phyloP scores from a whole-genome alignment of 1,140 invertebrate genomes.

The Pentalonia nigronervosa region DNA sequence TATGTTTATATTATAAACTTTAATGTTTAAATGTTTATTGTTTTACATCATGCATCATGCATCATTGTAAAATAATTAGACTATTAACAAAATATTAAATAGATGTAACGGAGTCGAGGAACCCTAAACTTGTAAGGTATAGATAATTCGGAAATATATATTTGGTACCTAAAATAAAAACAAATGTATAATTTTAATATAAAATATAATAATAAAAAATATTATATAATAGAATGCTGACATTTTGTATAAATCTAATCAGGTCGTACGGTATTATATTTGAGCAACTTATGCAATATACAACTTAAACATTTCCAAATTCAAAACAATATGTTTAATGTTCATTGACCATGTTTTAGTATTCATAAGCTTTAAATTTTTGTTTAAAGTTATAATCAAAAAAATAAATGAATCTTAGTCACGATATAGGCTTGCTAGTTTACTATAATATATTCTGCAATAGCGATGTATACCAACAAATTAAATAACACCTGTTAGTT shows the following conservation, averaged over 20 bases:
- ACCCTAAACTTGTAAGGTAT: too few relatives aligned
- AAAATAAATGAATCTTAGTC: conserved; percentile 1
- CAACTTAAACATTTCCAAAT: background rate
- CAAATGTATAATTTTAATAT: background rate
- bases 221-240: background rate
- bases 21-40: background rate
- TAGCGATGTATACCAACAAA: background rate
- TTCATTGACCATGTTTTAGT: background rate
- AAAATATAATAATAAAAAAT: background rate
- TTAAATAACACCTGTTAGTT: conserved; percentile 38
- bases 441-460: background rate
- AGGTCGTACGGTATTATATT: background rate
- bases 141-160: background rate
- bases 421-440: background rate
- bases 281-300: background rate
- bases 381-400: background rate
- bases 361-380: background rate
- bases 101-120: too few relatives aligned
- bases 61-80: background rate
- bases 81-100: background rate
- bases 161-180: background rate
- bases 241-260: background rate
- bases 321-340: background rate
- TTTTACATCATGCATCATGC: background rate
- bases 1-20: too few relatives aligned